phyloP scores from a whole-genome alignment of 2,797 vertebrate species.

The Thaleichthys pacificus region DNA sequence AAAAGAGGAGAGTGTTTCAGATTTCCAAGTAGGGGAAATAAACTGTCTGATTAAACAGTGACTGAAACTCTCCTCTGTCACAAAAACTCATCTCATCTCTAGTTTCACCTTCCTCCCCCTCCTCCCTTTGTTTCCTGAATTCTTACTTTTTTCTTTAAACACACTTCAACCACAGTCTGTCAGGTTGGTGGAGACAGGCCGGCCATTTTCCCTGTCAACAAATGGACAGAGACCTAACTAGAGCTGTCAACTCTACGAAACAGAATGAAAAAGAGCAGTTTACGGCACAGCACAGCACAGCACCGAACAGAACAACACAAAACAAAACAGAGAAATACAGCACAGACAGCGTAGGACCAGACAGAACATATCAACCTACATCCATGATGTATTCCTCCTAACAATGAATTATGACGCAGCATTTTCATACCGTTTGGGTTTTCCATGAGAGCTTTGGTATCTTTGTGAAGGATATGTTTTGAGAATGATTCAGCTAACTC shows the following conservation, averaged over 20 bases:
- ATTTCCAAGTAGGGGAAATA: not conserved
- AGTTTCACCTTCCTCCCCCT: not conserved
- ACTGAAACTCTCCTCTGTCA: not conserved
- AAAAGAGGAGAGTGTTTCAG: not conserved
- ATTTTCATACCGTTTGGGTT: not conserved
- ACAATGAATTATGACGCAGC: no score
- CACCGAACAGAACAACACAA: conserved; percentile 8
- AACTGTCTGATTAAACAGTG: no score
- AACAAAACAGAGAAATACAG: not conserved
- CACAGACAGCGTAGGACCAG: not conserved
- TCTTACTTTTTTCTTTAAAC: not conserved
- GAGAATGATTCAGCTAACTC: not conserved
- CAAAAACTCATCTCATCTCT: not conserved
- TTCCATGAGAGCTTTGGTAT: not conserved
- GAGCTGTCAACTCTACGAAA: conserved; percentile 31
- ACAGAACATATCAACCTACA: not conserved
- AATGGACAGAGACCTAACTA: conserved; percentile 40
- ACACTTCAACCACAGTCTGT: conserved; percentile 41
- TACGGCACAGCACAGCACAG: conserved; percentile 3
- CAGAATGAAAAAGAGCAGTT: not conserved
- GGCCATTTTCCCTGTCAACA: conserved; percentile 45
- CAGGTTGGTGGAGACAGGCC: conserved; percentile 37
- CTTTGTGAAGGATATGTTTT: not conserved
- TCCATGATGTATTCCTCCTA: not conserved
- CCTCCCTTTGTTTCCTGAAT: not conserved